Base-by-base conservation (phyloP, 2,888 invertebrate species). In the Dexiosoma caninum region DNA sequence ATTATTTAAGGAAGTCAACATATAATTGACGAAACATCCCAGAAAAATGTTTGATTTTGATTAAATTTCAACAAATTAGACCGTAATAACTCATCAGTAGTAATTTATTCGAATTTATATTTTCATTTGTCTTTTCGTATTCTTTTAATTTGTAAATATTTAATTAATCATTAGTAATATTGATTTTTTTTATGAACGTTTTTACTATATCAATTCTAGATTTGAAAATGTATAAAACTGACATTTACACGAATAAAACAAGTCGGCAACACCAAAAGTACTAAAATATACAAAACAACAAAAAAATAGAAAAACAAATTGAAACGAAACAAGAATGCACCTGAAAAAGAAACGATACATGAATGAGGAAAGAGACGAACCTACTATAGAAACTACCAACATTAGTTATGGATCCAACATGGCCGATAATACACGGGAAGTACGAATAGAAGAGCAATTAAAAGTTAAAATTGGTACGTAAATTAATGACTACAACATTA, bases 401-500 rank as follows among this genome's bases (percentile, higher is more conserved):
- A 86, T 86, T 87, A 88, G 94, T 94, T 93, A 95, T 95, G 95
- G 94, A 94, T 94, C 93, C 94, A 96, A 95, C 94, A 96, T 96
- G 96, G 95, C 95, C 93, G 95, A 95, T 93, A 95, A 94, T 92
- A 94, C 94, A 93, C 94, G 94, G 93, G 93, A 95, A 93, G 96
- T 96, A 84, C 94, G 97, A 93, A 94, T 95, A 91, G 96, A 96
- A 92, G 97, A 97, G 93, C 95, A 96, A 92, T 93, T 97, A 92
- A 96, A 95, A 94, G 96, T 97, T 91, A 97, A 96, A 94, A 96
- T 97, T 91, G 96, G 96, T 96, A 93, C 92, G 95, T 93, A 91
- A 87, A 87, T 85, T 80, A 81, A 84, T 84, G 82, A 70, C 85
- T 85, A 85, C 3, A 83, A 57, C 69, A 40, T 23, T 37, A 32